Base-by-base conservation (phyloP, 1,140 invertebrate genomes). In the Argopecten irradians region DNA sequence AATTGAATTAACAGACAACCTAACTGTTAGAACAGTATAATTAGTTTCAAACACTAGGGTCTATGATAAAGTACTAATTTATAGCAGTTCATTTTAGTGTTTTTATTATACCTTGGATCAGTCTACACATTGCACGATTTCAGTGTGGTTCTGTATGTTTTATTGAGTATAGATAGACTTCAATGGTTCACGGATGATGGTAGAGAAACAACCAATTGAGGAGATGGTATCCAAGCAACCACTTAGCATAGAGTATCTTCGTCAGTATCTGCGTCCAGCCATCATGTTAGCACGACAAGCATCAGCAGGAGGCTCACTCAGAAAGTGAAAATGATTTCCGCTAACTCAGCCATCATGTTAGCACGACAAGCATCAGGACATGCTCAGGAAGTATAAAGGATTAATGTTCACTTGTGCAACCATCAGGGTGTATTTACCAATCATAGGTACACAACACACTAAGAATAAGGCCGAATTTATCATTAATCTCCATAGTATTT, bases 221-320 rank as follows among this genome's bases (percentile, higher is more conserved):
- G 93, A 94, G 34, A 91, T 94, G 87, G 92, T 94, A 14, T 90
- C 91, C 8, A 91, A 93, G n/a, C 93, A 94, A 46, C 93, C 94
- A 11, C 90, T 93, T 34, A 92, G 93, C 71, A 94, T 94, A 85
- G 92, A 91, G 13, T 93, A 92, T 88, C 89, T 95, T n/a, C 92
- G 94, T 84, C 93, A 94, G 89, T 94, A 94, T 82, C 91, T 95
- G 16, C 86, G 87, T 39, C 89, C 90, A 8, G 85, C 87, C 36
- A 39, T 71, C 35, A 84, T 83, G 87, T 84, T 86, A n/a, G 46
- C 87, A 7, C 82, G 86, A 35, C 39, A 83, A 22, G 71, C 82
- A 32, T 87, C 86, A n/a, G 28, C 82, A 13, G 71, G 71, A 83
- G 35, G 16, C 33, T 28, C 71, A 22, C 22, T 71, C 55, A 71